phyloP scores from a whole-genome alignment of 2,113 vertebrate species.

The Mystacornis crossleyi region DNA sequence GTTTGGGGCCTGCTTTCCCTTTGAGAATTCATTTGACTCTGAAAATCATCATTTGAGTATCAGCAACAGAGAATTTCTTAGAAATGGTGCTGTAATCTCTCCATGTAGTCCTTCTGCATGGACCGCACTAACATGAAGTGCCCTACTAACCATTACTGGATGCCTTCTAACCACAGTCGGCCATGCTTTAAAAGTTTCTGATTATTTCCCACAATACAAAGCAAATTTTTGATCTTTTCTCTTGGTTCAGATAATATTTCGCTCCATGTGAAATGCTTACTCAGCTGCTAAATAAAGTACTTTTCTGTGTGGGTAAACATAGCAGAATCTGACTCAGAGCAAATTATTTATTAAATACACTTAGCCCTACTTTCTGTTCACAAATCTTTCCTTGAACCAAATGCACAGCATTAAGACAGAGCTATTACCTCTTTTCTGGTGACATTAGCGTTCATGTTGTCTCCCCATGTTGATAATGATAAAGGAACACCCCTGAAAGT shows the following conservation, averaged over 20 bases:
- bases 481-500: background rate
- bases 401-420: background rate
- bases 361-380: conserved; percentile 25
- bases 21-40: background rate
- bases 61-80: background rate
- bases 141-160: background rate
- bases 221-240: background rate
- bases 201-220: background rate
- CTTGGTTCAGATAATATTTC: background rate
- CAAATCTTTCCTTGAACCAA: background rate
- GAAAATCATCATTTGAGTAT: background rate
- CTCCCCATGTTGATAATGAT: background rate
- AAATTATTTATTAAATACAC: conserved; percentile 53
- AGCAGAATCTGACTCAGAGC: background rate
- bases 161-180: background rate
- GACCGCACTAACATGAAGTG: background rate
- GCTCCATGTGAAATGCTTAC: background rate
- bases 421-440: background rate
- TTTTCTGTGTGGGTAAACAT: conserved; percentile 25
- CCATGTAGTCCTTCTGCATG: background rate
- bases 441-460: background rate
- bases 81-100: background rate
- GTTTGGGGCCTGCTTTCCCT: background rate
- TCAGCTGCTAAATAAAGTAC: conserved; percentile 26
- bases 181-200: background rate